phyloP scores from a whole-genome alignment of 2,797 vertebrate genomes.

The Falco peregrinus region DNA sequence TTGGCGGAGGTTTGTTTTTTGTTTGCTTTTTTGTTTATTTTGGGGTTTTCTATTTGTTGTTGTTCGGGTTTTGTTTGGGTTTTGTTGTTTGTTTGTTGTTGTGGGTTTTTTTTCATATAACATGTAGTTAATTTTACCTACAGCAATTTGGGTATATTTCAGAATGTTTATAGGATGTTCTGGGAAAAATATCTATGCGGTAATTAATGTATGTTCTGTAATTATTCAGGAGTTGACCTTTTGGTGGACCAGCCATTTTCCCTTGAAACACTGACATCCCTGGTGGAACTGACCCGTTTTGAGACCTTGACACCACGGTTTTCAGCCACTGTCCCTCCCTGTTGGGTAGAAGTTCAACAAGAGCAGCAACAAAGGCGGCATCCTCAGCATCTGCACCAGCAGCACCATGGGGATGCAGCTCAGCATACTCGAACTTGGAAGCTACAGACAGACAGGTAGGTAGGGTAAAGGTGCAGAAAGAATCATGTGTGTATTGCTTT shows the following conservation, averaged over 20 bases:
- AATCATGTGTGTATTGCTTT: rapidly evolving
- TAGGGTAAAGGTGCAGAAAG: not conserved
- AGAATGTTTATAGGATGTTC: not conserved
- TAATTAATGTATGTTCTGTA: not conserved
- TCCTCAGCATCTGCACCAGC: conserved; percentile 96
- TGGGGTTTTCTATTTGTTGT: not conserved
- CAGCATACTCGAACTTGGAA: conserved; percentile 99
- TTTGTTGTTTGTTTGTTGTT: not conserved
- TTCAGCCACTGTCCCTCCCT: conserved; percentile 96
- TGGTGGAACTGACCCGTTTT: conserved; percentile 97
- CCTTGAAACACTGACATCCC: conserved; percentile 90
- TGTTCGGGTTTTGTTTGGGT: not conserved
- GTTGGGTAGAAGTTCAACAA: conserved; percentile 98
- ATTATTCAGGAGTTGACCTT: conserved; percentile 89
- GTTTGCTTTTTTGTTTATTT: not conserved
- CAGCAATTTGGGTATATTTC: not conserved
- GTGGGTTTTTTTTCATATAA: not conserved
- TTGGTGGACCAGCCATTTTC: conserved; percentile 93
- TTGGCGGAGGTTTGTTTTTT: not conserved
- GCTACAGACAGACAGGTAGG: conserved; percentile 91
- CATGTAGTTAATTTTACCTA: not conserved
- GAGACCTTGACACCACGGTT: conserved; percentile 97
- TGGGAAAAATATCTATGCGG: not conserved
- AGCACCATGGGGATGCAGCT: conserved; percentile 97
- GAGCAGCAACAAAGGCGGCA: conserved; percentile 97